Percentiles rank a stretch among this genome's conserved stretches.
Evolutionary conservation across 1,140 invertebrate species (phyloP).

Genomic region (Stenopsyche tienmushanensis): DNA sequence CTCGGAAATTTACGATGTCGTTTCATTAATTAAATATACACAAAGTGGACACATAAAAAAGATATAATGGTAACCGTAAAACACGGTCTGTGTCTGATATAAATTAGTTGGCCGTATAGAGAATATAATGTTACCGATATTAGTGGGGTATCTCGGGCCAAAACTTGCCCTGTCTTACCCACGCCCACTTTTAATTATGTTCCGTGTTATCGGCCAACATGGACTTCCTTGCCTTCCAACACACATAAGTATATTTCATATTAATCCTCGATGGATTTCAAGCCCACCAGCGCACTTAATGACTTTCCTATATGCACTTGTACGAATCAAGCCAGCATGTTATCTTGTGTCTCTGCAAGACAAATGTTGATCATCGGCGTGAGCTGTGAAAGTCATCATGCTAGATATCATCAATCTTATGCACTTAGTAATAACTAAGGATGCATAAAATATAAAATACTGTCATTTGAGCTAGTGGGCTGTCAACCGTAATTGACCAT

Average conservation of each 20-base stretch:
- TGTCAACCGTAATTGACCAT: too few relatives aligned
- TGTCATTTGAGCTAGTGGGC: too few relatives aligned
- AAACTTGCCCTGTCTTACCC: slow-evolving; percentile 7
- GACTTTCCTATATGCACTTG: neutral
- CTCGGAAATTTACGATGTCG: slow-evolving; percentile 25
- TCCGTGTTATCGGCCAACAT: slow-evolving; percentile 21
- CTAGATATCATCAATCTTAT: too few relatives aligned
- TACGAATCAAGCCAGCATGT: neutral
- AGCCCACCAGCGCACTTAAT: slow-evolving; percentile 5
- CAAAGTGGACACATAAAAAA: neutral
- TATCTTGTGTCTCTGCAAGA: too few relatives aligned
- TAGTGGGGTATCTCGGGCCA: slow-evolving; percentile 7
- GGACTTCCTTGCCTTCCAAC: neutral
- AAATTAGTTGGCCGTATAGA: slow-evolving; percentile 17
- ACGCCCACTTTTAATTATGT: slow-evolving; percentile 30
- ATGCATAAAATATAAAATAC: too few relatives aligned
- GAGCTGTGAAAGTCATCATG: too few relatives aligned
- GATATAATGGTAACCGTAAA: neutral
- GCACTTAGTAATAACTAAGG: too few relatives aligned
- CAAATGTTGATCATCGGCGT: too few relatives aligned
- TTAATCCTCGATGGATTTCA: slow-evolving; percentile 16
- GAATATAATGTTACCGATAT: slow-evolving; percentile 9
- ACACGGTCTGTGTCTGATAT: slow-evolving; percentile 9
- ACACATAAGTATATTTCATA: slow-evolving; percentile 4
- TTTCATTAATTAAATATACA: slow-evolving; percentile 36